phyloP scores from a whole-genome alignment of 2,888 invertebrate genomes.

The Hyposoter didymator region DNA sequence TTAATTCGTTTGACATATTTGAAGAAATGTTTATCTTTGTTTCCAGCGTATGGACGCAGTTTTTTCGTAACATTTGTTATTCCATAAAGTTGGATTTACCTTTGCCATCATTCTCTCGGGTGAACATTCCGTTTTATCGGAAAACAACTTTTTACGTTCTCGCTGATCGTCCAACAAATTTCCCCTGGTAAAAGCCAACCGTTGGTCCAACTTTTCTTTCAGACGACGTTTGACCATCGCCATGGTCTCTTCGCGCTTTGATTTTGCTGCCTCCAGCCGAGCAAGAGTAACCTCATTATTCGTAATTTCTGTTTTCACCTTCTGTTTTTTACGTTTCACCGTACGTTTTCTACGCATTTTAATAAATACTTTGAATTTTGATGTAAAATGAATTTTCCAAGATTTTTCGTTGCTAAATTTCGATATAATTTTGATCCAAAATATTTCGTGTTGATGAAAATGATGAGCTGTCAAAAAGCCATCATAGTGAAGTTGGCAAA shows the following conservation, averaged over 20 bases:
- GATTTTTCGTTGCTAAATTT: background rate
- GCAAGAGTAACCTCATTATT: constrained; percentile 56
- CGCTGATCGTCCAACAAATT: constrained; percentile 51
- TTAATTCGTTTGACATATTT: background rate
- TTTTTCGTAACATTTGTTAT: background rate
- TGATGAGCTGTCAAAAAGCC: background rate
- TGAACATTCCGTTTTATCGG: constrained; percentile 51
- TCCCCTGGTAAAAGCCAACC: constrained; percentile 61
- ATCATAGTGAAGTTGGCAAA: constrained; percentile 45
- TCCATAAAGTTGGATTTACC: constrained; percentile 35
- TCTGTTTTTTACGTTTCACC: constrained; percentile 56
- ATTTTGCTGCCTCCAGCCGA: constrained; percentile 63
- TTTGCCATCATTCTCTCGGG: constrained; percentile 66
- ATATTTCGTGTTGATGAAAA: constrained; percentile 23
- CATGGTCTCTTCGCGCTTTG: constrained; percentile 67
- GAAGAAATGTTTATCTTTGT: background rate
- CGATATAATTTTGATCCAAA: constrained; percentile 12
- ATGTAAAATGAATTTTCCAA: constrained; percentile 7
- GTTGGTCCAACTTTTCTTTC: constrained; percentile 63
- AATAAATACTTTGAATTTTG: constrained; percentile 43
- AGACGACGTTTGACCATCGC: constrained; percentile 67
- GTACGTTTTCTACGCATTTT: constrained; percentile 63
- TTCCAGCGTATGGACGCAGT: background rate
- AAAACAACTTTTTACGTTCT: constrained; percentile 39
- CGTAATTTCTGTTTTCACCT: constrained; percentile 4